phyloP scores from a whole-genome alignment of 2,888 invertebrate genomes.

The Orchestes rusci region DNA sequence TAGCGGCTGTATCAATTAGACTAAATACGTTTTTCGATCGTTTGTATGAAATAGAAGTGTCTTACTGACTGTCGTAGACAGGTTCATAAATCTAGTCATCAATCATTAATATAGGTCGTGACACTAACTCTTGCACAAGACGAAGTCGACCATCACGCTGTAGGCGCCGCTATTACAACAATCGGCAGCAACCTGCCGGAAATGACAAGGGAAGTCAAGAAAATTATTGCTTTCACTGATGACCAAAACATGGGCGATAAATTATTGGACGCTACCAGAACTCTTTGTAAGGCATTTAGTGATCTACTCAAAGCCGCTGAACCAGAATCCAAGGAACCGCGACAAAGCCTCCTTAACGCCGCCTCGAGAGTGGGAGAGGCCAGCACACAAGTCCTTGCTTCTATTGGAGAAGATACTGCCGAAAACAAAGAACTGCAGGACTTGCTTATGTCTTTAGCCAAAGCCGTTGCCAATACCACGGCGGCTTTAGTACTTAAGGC shows the following conservation, averaged over 20 bases:
- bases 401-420: conserved; percentile 87
- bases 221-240: conserved; percentile 93
- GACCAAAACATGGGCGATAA: conserved; percentile 75
- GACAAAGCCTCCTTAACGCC: conserved; percentile 88
- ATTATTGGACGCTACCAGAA: conserved; percentile 85
- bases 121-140: conserved; percentile 58
- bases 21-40: too few relatives aligned
- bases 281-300: conserved; percentile 87
- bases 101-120: conserved; percentile 49
- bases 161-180: conserved; percentile 94
- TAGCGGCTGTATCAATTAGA: too few relatives aligned
- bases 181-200: conserved; percentile 95
- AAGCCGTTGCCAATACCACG: conserved; percentile 96
- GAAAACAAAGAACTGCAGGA: conserved; percentile 79
- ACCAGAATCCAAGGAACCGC: conserved; percentile 82
- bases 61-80: too few relatives aligned
- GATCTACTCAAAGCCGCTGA: conserved; percentile 93
- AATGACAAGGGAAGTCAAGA: conserved; percentile 87
- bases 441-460: conserved; percentile 86
- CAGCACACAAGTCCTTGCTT: conserved; percentile 85
- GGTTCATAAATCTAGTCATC: too few relatives aligned
- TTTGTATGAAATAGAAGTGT: too few relatives aligned
- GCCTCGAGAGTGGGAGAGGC: conserved; percentile 96
- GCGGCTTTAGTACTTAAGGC: conserved; percentile 94
- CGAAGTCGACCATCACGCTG: conserved; percentile 91